Conservation (phyloP, 2,888 invertebrate genomes). For the Eupithecia subfuscata region DNA sequence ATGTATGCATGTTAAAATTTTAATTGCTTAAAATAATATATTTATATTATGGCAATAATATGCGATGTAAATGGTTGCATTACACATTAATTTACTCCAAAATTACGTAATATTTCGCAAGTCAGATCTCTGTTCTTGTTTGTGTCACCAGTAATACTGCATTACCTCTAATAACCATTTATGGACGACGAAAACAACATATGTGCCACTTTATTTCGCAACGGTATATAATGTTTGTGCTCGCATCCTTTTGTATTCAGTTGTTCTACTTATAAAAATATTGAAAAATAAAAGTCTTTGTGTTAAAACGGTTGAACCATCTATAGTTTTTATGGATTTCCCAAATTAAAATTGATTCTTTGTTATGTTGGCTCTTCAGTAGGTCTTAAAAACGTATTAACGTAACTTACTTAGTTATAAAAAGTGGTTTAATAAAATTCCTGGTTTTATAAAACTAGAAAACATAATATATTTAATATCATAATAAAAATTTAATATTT, state of each 20-base stretch:
- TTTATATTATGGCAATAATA: not conserved
- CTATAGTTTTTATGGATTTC: not conserved
- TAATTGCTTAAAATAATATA: not conserved
- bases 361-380: not conserved
- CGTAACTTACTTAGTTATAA: too few species aligned
- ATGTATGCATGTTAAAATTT: too few species aligned
- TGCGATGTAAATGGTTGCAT: not conserved
- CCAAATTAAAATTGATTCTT: not conserved
- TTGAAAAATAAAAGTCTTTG: not conserved
- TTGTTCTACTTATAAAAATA: constrained; percentile 9
- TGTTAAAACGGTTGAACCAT: not conserved
- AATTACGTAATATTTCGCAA: constrained; percentile 20
- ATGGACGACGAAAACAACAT: constrained; percentile 20
- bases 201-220: constrained; percentile 9
- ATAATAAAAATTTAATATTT: too few species aligned
- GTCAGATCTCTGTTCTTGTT: constrained; percentile 15
- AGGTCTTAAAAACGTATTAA: not conserved
- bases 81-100: not conserved
- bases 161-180: constrained; percentile 32
- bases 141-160: constrained; percentile 26
- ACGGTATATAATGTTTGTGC: not conserved
- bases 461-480: too few species aligned
- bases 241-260: constrained; percentile 3
- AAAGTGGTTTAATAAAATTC: not conserved
- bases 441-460: not conserved